Evolutionary conservation across 92 coral and sea anemone species (phyloP), one percentile per base, ranked within the genome.

Genomic region (Parazoanthus atlanticus): DNA sequence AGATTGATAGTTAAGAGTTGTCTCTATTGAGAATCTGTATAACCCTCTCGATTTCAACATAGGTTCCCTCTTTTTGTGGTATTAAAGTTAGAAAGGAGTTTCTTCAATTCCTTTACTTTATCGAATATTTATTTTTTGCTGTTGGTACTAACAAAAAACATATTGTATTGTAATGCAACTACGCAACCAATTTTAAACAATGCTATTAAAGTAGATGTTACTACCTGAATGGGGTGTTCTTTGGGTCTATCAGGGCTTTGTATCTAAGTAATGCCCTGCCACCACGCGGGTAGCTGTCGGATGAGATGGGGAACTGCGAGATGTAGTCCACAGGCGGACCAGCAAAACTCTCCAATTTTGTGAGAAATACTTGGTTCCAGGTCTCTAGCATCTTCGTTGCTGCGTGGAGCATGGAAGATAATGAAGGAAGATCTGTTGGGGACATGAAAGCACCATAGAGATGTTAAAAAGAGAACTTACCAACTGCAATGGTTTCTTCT

Each of bases 191-290:
- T 8, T 7, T n/a, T n/a, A n/a, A 43, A 19, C 10, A 56, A 13
- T 7, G 8, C 65, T 56, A 56, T 16, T 56, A 56, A 16, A 56
- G 23, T 16, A 56, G 5, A 56, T 16, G 11, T 56, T 7, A 23
- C 77, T 40, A 96, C 99, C 98, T 95, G 92, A 96, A 97, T 25
- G 99, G 99, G 31, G 99, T 97, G 84, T 97, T 97, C 78, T 87
- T 88, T 32, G 99, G 98, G 80, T 97, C 99, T 89, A 91, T 83
- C 49, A 97, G 93, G 28, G 99, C 99, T 88, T 97, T 97, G 86
- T 94, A 95, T 92, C 98, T 92, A 88, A 97, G 90, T 49, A 97
- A 89, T 11, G 99, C 98, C 74, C 93, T 95, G 83, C 99, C 99
- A 3, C 99, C 99, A 32, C 99, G 91, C 28, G 98, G 95, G 46